A percentile compares a stretch with the other conserved stretches of the same genome.
These are phyloP conservation scores for Stegophylla sp. DNA, from an alignment of 2,888 invertebrate species.

Conservation along the genomic window DNA sequence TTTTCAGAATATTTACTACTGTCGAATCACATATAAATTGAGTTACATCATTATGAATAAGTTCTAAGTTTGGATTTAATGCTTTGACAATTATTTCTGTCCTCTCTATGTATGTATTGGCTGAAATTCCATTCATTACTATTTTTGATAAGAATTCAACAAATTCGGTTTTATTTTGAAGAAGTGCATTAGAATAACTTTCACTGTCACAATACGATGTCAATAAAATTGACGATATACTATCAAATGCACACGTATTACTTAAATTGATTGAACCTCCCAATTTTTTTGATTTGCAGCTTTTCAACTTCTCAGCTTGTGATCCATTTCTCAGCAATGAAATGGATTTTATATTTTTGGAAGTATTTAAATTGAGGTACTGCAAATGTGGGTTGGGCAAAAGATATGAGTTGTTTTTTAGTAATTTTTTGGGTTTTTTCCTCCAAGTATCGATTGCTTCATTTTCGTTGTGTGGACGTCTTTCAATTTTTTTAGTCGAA, in stretches of 20 bases:
- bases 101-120: neutral
- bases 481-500: too few relatives aligned
- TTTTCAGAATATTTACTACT: neutral
- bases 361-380: neutral
- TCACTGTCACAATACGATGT: neutral
- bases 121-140: neutral
- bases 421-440: neutral
- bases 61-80: neutral
- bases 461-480: too few relatives aligned
- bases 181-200: neutral
- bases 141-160: neutral
- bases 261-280: neutral
- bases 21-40: neutral
- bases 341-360: neutral
- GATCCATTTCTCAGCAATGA: neutral
- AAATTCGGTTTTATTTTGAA: neutral
- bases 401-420: neutral
- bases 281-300: neutral
- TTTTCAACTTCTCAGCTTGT: neutral
- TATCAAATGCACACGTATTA: neutral
- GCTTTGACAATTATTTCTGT: neutral
- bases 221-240: neutral
- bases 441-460: neutral
- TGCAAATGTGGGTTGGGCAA: constrained; percentile 3
- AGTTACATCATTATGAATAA: neutral